Evolutionary conservation across 2,797 vertebrate species (phyloP).

Genomic region (Esox lucius): DNA sequence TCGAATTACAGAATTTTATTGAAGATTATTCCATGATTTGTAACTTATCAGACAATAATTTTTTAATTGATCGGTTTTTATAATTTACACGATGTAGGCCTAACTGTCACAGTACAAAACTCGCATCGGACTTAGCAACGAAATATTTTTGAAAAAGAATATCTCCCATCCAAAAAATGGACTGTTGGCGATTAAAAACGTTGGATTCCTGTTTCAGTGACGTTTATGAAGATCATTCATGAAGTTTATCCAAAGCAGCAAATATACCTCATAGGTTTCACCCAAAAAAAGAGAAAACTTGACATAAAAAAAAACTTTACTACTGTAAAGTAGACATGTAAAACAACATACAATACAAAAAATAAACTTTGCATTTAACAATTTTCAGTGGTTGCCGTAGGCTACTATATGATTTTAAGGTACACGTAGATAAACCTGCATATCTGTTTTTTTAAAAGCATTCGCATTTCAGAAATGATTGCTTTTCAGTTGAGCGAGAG

Average conservation of each 20-base stretch:
- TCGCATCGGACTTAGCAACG: background rate
- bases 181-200: background rate
- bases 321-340: too few relatives aligned
- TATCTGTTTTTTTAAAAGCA: constrained; percentile 12
- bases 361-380: too few relatives aligned
- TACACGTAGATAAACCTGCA: background rate
- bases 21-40: background rate
- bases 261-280: too few relatives aligned
- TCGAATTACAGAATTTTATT: background rate
- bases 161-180: background rate
- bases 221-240: background rate
- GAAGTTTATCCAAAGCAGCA: background rate
- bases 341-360: background rate
- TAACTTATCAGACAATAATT: background rate
- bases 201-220: background rate
- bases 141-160: background rate
- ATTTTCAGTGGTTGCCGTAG: background rate
- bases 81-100: background rate
- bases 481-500: constrained; percentile 1
- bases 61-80: background rate
- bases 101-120: background rate
- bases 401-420: background rate
- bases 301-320: too few relatives aligned
- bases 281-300: too few relatives aligned
- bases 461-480: constrained; percentile 3